Evolutionary conservation across 2,888 invertebrate species (phyloP), one percentile per base, ranked within the genome.

Genomic region (Entomobrya multifasciata): DNA sequence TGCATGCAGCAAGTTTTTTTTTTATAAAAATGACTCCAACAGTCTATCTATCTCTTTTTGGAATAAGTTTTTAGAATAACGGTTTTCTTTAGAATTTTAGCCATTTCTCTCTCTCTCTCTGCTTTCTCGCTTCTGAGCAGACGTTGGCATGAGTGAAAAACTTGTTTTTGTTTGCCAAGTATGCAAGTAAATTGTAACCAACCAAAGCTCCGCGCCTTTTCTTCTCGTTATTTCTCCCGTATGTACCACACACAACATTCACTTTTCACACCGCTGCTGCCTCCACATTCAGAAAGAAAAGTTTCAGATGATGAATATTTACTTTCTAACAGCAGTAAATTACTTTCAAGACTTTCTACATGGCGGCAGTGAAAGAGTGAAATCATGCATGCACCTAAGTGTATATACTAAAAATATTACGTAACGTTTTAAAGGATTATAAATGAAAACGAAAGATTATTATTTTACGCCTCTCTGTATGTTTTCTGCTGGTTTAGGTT

Each of bases 231-330:
- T 22, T 49, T 49, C 27, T 27, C 72, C 25, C 72, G n/a, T 72
- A 47, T 22, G 17, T n/a, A n/a, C n/a, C 22, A 47, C 15, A 11
- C 79, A 20, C 17, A 55, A 10, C 20, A 25, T 25, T 72, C 15
- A 15, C 72, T 70, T 72, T 52, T 72, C 30, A 6, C 41, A 41
- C 65, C 65, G 20, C 65, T 65, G 13, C 65, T 41, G 65, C 25
- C 22, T n/a, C n/a, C n/a, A n/a, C n/a, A 30, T 65, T 17, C 6
- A 70, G 65, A 67, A 72, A 55, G 81, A 67, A 85, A 78, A 60
- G 27, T 85, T 86, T 81, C 30, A 44, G 74, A 86, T 86, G 86
- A 86, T 86, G 86, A 86, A 86, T 86, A 86, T 86, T 86, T 86
- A 81, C 86, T 86, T 86, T 86, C 67, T 22, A 86, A 81, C 81